These are phyloP conservation scores for Gymnorhina tibicen DNA, from an alignment of 2,113 vertebrate species.

Conservation along the genomic window DNA sequence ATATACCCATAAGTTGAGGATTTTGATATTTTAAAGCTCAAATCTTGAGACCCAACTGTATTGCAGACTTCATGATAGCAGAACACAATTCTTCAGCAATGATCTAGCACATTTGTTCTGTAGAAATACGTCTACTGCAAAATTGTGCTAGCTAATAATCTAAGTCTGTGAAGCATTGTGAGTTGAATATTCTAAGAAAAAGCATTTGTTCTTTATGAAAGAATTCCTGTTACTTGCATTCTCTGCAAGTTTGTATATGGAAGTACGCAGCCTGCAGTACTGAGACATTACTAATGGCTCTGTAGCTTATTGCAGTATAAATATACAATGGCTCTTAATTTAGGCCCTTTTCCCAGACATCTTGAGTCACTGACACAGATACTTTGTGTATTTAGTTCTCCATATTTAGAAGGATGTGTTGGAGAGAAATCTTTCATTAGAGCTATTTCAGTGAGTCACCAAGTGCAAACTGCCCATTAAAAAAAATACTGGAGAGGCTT, in stretches of 20 bases:
- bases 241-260: background rate
- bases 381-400: background rate
- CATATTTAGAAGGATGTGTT: background rate
- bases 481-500: background rate
- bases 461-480: background rate
- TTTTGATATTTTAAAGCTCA: background rate
- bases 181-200: background rate
- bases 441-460: background rate
- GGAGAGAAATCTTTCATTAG: background rate
- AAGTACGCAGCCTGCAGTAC: background rate
- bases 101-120: background rate
- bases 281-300: background rate
- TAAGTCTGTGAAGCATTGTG: background rate
- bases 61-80: background rate
- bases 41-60: background rate
- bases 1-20: background rate
- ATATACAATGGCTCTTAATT: background rate
- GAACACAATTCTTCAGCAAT: background rate
- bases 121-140: background rate
- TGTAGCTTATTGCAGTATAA: background rate
- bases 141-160: background rate
- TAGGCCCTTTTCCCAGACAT: background rate
- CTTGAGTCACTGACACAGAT: background rate
- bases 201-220: background rate
- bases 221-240: background rate